Conservation (phyloP, 2,888 invertebrate species). For the Leptothorax acervorum region DNA sequence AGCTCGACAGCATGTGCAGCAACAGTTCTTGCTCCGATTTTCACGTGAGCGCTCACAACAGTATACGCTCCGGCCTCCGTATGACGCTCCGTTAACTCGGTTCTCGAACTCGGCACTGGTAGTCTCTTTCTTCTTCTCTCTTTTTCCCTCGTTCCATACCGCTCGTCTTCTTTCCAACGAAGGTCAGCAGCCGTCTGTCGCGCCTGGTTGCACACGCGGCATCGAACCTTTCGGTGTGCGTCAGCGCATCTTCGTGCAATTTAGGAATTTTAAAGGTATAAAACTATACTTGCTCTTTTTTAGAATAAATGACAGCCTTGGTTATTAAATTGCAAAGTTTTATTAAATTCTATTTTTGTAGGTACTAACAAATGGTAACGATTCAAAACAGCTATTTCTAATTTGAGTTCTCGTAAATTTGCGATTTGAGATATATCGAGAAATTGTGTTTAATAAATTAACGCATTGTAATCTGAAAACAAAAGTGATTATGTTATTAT, state of each 20-base stretch:
- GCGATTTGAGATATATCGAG: neutral
- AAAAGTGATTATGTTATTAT: neutral
- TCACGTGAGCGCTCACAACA: constrained; percentile 40
- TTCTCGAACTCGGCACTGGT: constrained; percentile 63
- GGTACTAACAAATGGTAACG: neutral
- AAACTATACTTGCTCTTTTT: neutral
- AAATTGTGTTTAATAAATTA: neutral
- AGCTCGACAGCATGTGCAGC: constrained; percentile 33
- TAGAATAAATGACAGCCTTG: too few species aligned
- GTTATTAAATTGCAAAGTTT: neutral
- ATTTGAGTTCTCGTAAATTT: neutral
- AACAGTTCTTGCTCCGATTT: constrained; percentile 44
- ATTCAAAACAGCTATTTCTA: neutral
- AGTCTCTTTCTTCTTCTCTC: constrained; percentile 37
- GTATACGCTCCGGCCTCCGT: neutral
- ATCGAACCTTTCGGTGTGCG: constrained; percentile 37
- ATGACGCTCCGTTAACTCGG: constrained; percentile 66
- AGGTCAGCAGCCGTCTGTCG: constrained; percentile 56
- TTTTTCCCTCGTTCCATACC: constrained; percentile 23
- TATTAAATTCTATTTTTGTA: neutral
- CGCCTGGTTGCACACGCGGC: constrained; percentile 47
- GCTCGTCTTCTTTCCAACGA: constrained; percentile 47
- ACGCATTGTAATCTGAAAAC: neutral
- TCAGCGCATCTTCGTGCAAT: constrained; percentile 34
- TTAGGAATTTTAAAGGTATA: neutral